Evolutionary conservation across 2,113 vertebrate genomes (phyloP).

Genomic region (Diphyllodes magnificus): DNA sequence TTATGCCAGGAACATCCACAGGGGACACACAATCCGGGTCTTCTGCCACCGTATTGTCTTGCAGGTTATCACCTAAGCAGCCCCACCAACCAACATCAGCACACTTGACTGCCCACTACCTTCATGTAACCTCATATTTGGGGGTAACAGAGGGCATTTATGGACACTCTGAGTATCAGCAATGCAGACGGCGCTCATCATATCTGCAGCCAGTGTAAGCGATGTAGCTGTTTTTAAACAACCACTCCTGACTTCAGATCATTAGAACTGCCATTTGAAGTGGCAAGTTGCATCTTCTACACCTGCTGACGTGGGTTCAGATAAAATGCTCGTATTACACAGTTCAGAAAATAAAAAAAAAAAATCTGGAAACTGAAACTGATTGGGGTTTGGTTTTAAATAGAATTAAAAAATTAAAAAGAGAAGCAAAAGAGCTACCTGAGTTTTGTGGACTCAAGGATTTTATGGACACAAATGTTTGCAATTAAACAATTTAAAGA

Average conservation of each 20-base stretch:
- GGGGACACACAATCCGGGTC: neutral
- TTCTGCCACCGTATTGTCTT: neutral
- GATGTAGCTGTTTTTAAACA: neutral
- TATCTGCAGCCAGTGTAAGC: neutral
- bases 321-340: neutral
- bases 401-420: neutral
- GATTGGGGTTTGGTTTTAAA: neutral
- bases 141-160: neutral
- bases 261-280: neutral
- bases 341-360: neutral
- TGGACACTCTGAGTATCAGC: neutral
- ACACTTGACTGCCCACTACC: neutral
- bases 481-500: neutral
- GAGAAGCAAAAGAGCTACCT: neutral
- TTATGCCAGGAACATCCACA: neutral
- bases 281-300: neutral
- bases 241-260: neutral
- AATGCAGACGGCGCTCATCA: neutral
- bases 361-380: neutral
- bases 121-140: neutral
- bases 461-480: neutral
- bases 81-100: neutral
- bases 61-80: neutral
- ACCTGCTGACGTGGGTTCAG: neutral
- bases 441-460: neutral